phyloP scores from a whole-genome alignment of 2,113 vertebrate species.

The Myotis lucifugus region DNA sequence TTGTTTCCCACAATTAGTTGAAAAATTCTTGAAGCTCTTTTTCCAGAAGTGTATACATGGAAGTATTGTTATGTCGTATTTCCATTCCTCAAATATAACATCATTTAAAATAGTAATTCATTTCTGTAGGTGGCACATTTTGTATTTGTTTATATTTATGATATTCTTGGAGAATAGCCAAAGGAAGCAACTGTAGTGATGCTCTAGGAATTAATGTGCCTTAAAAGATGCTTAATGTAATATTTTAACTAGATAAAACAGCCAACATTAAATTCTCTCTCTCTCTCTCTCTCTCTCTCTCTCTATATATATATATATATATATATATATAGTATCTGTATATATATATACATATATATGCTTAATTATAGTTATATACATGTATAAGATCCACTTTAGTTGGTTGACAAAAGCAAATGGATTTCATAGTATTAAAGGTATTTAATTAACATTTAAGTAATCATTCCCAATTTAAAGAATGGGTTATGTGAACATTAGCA shows the following conservation, averaged over 20 bases:
- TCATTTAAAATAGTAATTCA: constrained; percentile 64
- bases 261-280: neutral
- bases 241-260: neutral
- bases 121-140: constrained; percentile 50
- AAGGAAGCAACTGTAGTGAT: neutral
- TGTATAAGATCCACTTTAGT: neutral
- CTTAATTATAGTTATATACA: neutral
- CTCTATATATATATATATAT: neutral
- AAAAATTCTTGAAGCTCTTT: constrained; percentile 19
- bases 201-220: neutral
- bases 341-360: neutral
- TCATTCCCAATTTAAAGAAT: neutral
- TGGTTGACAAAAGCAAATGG: neutral
- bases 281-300: neutral
- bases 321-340: no score
- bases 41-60: constrained; percentile 9
- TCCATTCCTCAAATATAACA: constrained; percentile 51
- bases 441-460: constrained; percentile 38
- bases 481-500: neutral
- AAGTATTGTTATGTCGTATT: constrained; percentile 53
- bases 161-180: constrained; percentile 18
- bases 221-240: constrained; percentile 17
- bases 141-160: constrained; percentile 63
- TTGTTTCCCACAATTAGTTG: constrained; percentile 52
- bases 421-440: neutral